Base-by-base conservation (phyloP, 2,113 vertebrate genomes). In the Equus przewalskii region DNA sequence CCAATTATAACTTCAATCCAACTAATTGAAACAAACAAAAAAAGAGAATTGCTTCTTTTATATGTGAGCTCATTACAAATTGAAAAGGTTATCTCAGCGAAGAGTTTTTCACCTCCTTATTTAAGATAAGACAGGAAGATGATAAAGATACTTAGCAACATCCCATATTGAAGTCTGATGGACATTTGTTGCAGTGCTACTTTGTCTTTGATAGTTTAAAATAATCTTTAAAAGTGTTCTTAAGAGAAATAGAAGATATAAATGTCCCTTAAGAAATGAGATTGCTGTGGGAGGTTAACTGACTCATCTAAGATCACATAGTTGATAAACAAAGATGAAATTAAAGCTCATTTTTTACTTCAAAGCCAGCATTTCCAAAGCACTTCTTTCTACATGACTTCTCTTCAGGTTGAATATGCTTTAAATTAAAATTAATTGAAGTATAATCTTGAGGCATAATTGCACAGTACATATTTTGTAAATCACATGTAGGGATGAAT, bases 401-500 rank as follows among this genome's bases (percentile, higher is more conserved):
- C 9, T 72, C 24, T 67, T 82, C n/a, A 70, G 28, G 18, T 62
- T 81, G 44, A 64, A 70, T 62, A 76, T 49, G 56, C 4, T 70
- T 97, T 87, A 85, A 82, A 12, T 56, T 56, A 64, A 78, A 54
- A 30, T 75, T 87, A 89, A 84, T 44, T 87, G 30, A 81, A 30
- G 30, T 60, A 22, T 56, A 78, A 69, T 62, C 80, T 33, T 62
- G 54, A 64, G 15, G 21, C 49, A 72, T 46, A 90, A 85, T 7
- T 65, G 10, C 14, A 16, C 18, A 26, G 5, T 7, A 46, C 1
- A 75, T 30, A 79, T 75, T 72, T 91, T n/a, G 78, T 49, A 70
- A 96, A 65, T 64, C 64, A 46, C 24, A 60, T 30, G 9, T 58
- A 49, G n/a, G 51, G 14, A 15, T 90, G 36, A 49, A 93, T 64